These are phyloP conservation scores for Keiferia lycopersicella DNA, from an alignment of 2,888 invertebrate species.

Conservation along the genomic window DNA sequence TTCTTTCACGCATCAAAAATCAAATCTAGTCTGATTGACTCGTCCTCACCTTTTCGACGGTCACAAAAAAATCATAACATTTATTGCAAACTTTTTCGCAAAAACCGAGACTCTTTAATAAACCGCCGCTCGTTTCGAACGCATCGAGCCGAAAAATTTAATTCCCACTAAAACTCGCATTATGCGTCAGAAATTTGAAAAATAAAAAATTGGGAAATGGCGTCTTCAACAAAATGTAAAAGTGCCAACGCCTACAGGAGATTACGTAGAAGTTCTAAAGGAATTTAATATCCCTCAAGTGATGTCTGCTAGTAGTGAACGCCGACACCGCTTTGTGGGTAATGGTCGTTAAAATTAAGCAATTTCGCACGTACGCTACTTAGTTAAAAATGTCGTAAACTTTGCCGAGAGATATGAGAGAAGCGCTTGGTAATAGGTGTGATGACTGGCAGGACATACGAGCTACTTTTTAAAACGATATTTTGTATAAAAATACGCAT, in stretches of 20 bases:
- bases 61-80: slow-evolving; percentile 11
- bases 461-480: not conserved
- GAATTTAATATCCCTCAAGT: slow-evolving; percentile 31
- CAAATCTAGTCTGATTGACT: not conserved
- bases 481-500: too few relatives aligned
- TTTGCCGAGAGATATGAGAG: not conserved
- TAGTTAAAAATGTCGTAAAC: slow-evolving; percentile 24
- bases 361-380: slow-evolving; percentile 29
- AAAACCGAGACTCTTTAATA: slow-evolving; percentile 3
- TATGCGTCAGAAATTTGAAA: not conserved
- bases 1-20: not conserved
- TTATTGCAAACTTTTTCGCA: not conserved
- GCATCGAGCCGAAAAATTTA: slow-evolving; percentile 17
- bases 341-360: slow-evolving; percentile 32
- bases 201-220: slow-evolving; percentile 14
- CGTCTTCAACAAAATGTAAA: slow-evolving; percentile 26
- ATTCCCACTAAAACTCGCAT: slow-evolving; percentile 17
- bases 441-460: too few relatives aligned
- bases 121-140: slow-evolving; percentile 1
- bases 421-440: slow-evolving; percentile 7
- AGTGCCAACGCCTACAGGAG: slow-evolving; percentile 21
- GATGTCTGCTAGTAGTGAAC: slow-evolving; percentile 21
- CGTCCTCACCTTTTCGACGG: not conserved
- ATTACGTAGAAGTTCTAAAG: slow-evolving; percentile 25
- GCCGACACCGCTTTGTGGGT: slow-evolving; percentile 25